These are phyloP conservation scores for Passer montanus DNA, from an alignment of 2,113 vertebrate species.

Conservation along the genomic window DNA sequence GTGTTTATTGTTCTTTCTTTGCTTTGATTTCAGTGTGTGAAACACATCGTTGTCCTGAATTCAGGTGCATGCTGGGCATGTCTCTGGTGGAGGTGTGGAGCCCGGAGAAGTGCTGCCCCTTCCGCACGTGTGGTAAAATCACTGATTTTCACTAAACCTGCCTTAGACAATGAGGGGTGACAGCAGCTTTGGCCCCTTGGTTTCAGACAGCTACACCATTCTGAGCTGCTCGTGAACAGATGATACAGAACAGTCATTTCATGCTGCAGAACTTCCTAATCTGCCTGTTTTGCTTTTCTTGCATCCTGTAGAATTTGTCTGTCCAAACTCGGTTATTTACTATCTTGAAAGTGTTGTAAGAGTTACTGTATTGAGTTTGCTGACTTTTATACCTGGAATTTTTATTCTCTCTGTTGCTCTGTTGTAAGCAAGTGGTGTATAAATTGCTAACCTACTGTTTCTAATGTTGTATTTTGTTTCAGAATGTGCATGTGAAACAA, in stretches of 20 bases:
- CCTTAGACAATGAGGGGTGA: background rate
- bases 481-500: slow-evolving; percentile 91
- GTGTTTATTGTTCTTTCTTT: background rate
- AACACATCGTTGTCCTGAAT: slow-evolving; percentile 83
- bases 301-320: background rate
- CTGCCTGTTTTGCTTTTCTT: background rate
- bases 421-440: background rate
- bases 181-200: background rate
- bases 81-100: slow-evolving; percentile 79
- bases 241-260: background rate
- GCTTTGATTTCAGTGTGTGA: slow-evolving; percentile 82
- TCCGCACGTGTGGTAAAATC: slow-evolving; percentile 87
- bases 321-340: background rate
- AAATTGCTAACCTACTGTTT: background rate
- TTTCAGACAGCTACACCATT: background rate
- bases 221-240: background rate
- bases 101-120: slow-evolving; percentile 86
- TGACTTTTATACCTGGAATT: background rate
- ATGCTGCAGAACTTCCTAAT: background rate
- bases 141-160: background rate
- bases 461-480: slow-evolving; percentile 62
- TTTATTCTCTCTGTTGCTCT: background rate
- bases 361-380: background rate
- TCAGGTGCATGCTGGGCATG: slow-evolving; percentile 84
- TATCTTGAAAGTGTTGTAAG: background rate